phyloP scores from a whole-genome alignment of 2,797 vertebrate species.

The Sorex maritimensis region DNA sequence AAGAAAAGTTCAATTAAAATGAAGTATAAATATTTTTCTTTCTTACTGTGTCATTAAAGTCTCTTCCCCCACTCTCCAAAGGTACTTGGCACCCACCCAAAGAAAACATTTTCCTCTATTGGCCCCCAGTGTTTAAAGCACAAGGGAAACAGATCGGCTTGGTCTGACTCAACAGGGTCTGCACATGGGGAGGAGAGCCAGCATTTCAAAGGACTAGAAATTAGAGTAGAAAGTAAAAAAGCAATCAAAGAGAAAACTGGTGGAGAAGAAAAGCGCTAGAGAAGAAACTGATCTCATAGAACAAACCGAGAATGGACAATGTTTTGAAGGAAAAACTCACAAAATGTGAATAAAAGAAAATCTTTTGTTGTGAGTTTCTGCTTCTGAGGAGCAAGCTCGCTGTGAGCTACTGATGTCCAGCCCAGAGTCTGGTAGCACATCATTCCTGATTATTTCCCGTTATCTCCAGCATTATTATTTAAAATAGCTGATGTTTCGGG shows the following conservation, averaged over 20 bases:
- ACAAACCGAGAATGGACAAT: background rate
- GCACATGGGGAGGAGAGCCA: conserved; percentile 58
- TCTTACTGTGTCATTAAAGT: conserved; percentile 80
- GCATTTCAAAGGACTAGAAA: conserved; percentile 68
- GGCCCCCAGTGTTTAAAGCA: conserved; percentile 60
- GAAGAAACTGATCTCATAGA: background rate
- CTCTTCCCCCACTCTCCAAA: conserved; percentile 15
- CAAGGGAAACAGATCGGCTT: conserved; percentile 80
- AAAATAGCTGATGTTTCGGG: background rate
- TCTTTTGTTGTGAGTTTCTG: background rate
- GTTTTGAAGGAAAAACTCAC: background rate
- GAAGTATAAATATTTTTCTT: conserved; percentile 82
- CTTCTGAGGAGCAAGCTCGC: background rate
- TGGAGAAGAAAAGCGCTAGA: background rate
- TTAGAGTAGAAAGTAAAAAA: conserved; percentile 37
- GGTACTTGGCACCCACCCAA: conserved; percentile 76
- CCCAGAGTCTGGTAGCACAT: background rate
- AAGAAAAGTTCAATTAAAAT: conserved; percentile 85
- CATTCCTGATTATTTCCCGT: background rate
- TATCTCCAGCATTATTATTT: background rate
- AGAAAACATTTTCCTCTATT: conserved; percentile 71
- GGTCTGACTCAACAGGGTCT: conserved; percentile 76
- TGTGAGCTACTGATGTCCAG: background rate
- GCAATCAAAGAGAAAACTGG: background rate
- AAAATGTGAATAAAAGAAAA: too few relatives aligned